These are phyloP conservation scores for Pterobdella sp. DNA, from an alignment of 2,888 invertebrate species.

Conservation along the genomic window DNA sequence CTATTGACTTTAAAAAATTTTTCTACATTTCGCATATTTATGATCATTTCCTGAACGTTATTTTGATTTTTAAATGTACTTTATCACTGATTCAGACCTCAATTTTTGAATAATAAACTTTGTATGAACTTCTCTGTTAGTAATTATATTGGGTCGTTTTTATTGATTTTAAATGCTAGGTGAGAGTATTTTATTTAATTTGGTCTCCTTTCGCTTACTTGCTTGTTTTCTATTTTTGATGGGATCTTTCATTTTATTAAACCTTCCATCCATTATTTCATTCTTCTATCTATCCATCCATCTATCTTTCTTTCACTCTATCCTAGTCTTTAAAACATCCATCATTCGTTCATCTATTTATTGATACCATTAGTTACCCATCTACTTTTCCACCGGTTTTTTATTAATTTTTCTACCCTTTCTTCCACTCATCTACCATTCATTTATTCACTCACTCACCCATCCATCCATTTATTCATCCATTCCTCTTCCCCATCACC, in stretches of 20 bases:
- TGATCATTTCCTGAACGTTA: too few species aligned
- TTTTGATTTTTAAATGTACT: too few species aligned
- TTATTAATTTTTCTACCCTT: too few species aligned
- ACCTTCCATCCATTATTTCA: constrained; percentile 18
- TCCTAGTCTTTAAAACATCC: too few species aligned
- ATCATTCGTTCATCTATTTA: constrained; percentile 27
- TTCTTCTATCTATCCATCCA: constrained; percentile 23
- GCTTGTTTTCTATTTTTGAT: constrained; percentile 13
- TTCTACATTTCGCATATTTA: too few species aligned
- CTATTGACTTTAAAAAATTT: too few species aligned
- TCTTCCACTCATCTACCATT: too few species aligned
- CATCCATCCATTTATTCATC: constrained; percentile 25
- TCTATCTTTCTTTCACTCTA: constrained; percentile 12
- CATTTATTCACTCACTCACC: constrained; percentile 27
- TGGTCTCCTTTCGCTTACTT: background rate
- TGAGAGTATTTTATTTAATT: background rate
- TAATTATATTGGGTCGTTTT: background rate
- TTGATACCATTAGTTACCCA: constrained; percentile 24
- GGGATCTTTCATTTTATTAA: constrained; percentile 19
- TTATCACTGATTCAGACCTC: too few species aligned
- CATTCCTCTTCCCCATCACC: constrained; percentile 18
- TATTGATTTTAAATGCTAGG: background rate
- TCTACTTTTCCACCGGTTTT: constrained; percentile 23
- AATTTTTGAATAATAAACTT: too few species aligned
- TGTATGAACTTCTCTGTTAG: too few species aligned